A percentile compares a stretch with the other conserved stretches of the same genome.
These are phyloP conservation scores for Acridotheres tristis DNA, from an alignment of 2,797 vertebrate species.

Conservation along the genomic window DNA sequence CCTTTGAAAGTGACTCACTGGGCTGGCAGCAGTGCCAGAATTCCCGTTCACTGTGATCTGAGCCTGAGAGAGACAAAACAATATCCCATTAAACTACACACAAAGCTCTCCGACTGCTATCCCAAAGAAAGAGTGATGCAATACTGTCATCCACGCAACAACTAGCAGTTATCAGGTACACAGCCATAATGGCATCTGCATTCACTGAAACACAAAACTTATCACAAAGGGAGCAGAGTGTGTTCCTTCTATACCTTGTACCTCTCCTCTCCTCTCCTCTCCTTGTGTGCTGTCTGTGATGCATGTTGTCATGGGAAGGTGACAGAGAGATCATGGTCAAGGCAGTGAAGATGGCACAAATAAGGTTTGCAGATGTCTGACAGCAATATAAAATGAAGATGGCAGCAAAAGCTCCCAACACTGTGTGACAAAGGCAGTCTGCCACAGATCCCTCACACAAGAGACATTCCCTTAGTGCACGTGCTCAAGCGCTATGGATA, in stretches of 20 bases:
- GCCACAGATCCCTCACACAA: neutral
- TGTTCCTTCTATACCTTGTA: neutral
- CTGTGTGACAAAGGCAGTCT: neutral
- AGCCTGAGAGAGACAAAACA: constrained; percentile 79
- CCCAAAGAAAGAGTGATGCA: constrained; percentile 7
- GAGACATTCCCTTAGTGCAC: neutral
- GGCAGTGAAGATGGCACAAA: neutral
- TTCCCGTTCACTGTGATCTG: constrained; percentile 93
- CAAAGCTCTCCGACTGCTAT: neutral
- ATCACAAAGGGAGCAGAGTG: neutral
- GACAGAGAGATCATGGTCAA: neutral
- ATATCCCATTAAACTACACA: constrained; percentile 39
- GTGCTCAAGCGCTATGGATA: neutral
- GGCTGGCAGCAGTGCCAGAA: constrained; percentile 78
- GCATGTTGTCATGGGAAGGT: neutral
- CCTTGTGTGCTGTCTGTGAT: neutral
- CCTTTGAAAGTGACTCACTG: constrained; percentile 86
- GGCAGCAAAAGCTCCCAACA: neutral
- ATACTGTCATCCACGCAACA: constrained; percentile 7
- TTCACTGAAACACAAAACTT: constrained; percentile 43
- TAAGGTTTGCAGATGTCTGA: neutral
- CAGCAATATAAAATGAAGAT: neutral
- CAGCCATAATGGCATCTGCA: constrained; percentile 1
- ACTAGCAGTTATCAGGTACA: constrained; percentile 22
- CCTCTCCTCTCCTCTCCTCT: neutral